These are phyloP conservation scores for Sebastes diaconus DNA, from an alignment of 2,797 vertebrate species.

Conservation along the genomic window DNA sequence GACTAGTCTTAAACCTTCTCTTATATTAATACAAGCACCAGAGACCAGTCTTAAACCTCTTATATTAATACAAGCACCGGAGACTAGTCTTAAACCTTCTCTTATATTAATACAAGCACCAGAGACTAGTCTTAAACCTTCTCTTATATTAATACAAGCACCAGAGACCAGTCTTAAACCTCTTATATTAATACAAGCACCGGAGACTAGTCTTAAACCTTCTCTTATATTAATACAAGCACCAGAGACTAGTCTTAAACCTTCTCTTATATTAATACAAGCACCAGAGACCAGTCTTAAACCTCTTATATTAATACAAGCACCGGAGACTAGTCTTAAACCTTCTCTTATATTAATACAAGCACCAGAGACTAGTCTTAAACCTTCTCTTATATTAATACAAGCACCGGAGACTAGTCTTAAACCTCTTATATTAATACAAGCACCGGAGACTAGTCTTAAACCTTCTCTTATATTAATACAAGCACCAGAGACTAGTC, in stretches of 20 bases:
- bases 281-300: background rate
- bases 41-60: background rate
- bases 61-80: background rate
- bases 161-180: background rate
- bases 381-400: background rate
- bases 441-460: too few species aligned
- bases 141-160: background rate
- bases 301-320: background rate
- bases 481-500: too few species aligned
- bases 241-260: constrained; percentile 1
- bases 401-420: background rate
- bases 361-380: background rate
- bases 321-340: background rate
- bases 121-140: constrained; percentile 1
- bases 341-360: background rate
- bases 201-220: background rate
- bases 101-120: background rate
- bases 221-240: background rate
- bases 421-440: background rate
- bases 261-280: background rate
- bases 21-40: background rate
- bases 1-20: constrained; percentile 4
- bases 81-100: constrained; percentile 7
- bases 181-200: background rate
- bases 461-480: too few species aligned